Conservation (phyloP, 2,888 invertebrate genomes). For the Zelleria hepariella region DNA sequence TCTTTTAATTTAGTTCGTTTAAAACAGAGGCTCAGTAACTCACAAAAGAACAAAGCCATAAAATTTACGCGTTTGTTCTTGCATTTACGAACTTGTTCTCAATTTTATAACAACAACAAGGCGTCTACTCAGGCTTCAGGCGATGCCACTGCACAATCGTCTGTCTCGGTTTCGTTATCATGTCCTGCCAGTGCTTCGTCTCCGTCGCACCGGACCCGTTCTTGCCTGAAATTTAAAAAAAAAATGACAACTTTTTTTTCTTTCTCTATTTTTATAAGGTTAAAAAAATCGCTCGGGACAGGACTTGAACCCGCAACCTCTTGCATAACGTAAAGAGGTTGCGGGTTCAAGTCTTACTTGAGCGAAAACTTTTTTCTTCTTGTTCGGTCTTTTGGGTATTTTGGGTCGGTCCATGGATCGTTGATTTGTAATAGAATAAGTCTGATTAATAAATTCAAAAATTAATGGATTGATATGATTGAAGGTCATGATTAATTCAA, state of each 20-base stretch:
- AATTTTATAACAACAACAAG: conserved; percentile 8
- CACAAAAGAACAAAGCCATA: neutral
- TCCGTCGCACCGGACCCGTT: conserved; percentile 95
- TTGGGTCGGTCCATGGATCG: too few species aligned
- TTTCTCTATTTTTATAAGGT: too few species aligned
- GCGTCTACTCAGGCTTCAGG: conserved; percentile 88
- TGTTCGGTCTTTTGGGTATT: too few species aligned
- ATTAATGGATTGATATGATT: too few species aligned
- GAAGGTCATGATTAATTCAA: too few species aligned
- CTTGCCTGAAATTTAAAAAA: conserved; percentile 78
- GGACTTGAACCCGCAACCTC: too few species aligned
- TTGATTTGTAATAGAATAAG: too few species aligned
- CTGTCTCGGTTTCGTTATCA: conserved; percentile 97
- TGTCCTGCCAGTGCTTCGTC: conserved; percentile 98
- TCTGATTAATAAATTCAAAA: too few species aligned
- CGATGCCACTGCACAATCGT: conserved; percentile 98
- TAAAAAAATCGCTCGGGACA: too few species aligned
- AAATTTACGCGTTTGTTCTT: neutral
- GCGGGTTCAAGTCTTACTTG: too few species aligned
- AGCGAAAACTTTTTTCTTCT: too few species aligned
- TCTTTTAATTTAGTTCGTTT: conserved; percentile 6
- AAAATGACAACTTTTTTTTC: conserved; percentile 10
- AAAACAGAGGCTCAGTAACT: neutral
- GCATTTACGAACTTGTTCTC: conserved; percentile 13
- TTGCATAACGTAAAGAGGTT: too few species aligned